Evolutionary conservation across 1,140 invertebrate genomes (phyloP), one percentile per base, ranked within the genome.

Genomic region (Holotrichia oblita): DNA sequence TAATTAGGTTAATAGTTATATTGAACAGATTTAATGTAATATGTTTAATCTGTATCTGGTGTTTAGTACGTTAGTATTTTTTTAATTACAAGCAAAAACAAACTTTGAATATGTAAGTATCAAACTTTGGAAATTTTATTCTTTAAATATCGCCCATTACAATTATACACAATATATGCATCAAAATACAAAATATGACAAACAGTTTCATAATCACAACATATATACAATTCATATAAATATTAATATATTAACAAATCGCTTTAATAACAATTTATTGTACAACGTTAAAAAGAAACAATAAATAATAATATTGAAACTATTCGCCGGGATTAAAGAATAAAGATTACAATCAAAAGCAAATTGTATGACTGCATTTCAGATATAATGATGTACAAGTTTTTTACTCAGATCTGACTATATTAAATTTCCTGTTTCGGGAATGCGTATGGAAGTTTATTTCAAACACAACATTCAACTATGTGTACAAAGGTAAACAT

Each of bases 81-180:
- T 34, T 34, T 34, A 34, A 34, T 34, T 34, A 2, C 4, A 34
- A 34, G 27, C 27, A 34, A 34, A 34, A 72, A 27, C 20, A 72
- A 72, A 72, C 9, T 6, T 34, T 40, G n/a, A 24, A 74, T 4
- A 41, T 20, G 40, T 74, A 42, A 74, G 73, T 74, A 74, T 74
- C 73, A 74, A 74, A 74, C 73, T 40, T 74, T 74, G 10, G 40
- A 74, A 74, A 74, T 34, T 74, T 74, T 74, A 74, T 74, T 74
- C 14, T 41, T 74, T 74, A 40, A 22, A 42, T 72, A 34, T 72
- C 64, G 64, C 34, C 64, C 64, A 40, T 27, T 72, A 72, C 64
- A 72, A 55, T 55, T 55, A 55, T 55, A 55, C 17, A 55, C 17
- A 55, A 55, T 17, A 55, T 17, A 55, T 17, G 14, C 17, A 14